Conservation (phyloP, 2,797 vertebrate species). For the Channa striata region DNA sequence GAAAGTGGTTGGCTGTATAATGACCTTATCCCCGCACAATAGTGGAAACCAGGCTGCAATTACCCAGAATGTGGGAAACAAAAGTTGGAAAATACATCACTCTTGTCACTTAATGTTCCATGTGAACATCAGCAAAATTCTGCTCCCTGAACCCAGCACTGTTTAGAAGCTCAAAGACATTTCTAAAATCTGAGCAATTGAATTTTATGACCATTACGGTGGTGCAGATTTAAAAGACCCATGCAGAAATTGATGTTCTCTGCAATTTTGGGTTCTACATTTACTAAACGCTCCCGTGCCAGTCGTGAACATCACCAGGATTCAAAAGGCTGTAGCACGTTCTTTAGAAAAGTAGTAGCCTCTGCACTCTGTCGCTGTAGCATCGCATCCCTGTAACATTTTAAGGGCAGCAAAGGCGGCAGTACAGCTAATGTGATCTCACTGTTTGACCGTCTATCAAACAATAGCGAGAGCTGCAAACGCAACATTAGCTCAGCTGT, state of each 20-base stretch:
- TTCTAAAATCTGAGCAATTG: slow-evolving; percentile 25
- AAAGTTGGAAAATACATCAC: slow-evolving; percentile 65
- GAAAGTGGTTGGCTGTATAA: slow-evolving; percentile 46
- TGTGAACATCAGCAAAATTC: slow-evolving; percentile 33
- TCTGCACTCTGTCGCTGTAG: not conserved
- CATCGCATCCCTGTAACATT: not conserved
- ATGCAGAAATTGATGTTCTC: slow-evolving; percentile 12
- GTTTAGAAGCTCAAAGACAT: slow-evolving; percentile 37
- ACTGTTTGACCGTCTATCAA: slow-evolving; percentile 18
- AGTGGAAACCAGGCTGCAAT: slow-evolving; percentile 64
- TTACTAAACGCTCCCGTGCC: slow-evolving; percentile 3
- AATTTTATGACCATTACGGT: slow-evolving; percentile 25
- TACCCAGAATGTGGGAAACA: slow-evolving; percentile 63
- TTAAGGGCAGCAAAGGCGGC: not conserved
- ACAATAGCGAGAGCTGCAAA: slow-evolving; percentile 24
- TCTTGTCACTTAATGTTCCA: slow-evolving; percentile 59
- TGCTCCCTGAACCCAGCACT: slow-evolving; percentile 14
- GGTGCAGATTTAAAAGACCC: slow-evolving; percentile 28
- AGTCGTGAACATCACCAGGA: not conserved
- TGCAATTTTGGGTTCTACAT: slow-evolving; percentile 2
- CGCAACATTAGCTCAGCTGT: slow-evolving; percentile 57
- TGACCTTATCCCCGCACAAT: slow-evolving; percentile 53
- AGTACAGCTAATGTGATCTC: slow-evolving; percentile 24
- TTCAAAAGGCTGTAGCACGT: not conserved
- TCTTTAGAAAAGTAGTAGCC: slow-evolving; percentile 16